A percentile compares a stretch with the other conserved stretches of the same genome.
Conservation (phyloP, 1,140 invertebrate genomes). For the Trichogramma pretiosum region DNA sequence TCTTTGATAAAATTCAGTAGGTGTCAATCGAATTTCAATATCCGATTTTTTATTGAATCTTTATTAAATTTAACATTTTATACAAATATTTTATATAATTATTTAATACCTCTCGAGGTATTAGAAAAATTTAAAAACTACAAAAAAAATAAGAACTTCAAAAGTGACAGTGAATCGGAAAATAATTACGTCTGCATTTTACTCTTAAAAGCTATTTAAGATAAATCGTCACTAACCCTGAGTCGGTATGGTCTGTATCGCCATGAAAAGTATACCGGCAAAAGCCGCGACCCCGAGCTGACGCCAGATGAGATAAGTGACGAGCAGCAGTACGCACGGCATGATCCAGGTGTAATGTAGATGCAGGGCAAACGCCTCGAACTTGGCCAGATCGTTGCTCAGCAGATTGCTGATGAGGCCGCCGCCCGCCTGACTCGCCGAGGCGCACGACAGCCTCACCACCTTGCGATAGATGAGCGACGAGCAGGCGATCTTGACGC, state of each 20-base stretch:
- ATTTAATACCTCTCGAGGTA: too few species aligned
- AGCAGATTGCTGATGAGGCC: slow-evolving; percentile 81
- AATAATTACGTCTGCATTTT: not conserved
- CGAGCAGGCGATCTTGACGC: slow-evolving; percentile 1
- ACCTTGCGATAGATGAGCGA: slow-evolving; percentile 19
- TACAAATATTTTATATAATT: too few species aligned
- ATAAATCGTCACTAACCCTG: slow-evolving; percentile 43
- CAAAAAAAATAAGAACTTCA: too few species aligned
- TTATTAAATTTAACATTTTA: too few species aligned
- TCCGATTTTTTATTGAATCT: too few species aligned
- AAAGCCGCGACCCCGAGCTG: slow-evolving; percentile 50
- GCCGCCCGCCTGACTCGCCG: slow-evolving; percentile 56
- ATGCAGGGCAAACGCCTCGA: slow-evolving; percentile 36
- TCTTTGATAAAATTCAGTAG: too few species aligned
- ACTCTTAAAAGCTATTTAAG: not conserved
- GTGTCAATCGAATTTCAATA: too few species aligned
- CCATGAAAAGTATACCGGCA: slow-evolving; percentile 52
- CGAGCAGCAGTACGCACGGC: slow-evolving; percentile 57
- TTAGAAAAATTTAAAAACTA: too few species aligned
- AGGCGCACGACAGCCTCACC: slow-evolving; percentile 35
- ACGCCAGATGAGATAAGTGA: slow-evolving; percentile 55
- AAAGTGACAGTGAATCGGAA: too few species aligned
- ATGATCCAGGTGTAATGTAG: slow-evolving; percentile 64
- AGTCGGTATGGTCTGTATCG: slow-evolving; percentile 55
- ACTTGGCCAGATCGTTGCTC: slow-evolving; percentile 66